A percentile compares a stretch with the other conserved stretches of the same genome.
Evolutionary conservation across 1,140 invertebrate species (phyloP).

Genomic region (Neotoxoptera formosana): DNA sequence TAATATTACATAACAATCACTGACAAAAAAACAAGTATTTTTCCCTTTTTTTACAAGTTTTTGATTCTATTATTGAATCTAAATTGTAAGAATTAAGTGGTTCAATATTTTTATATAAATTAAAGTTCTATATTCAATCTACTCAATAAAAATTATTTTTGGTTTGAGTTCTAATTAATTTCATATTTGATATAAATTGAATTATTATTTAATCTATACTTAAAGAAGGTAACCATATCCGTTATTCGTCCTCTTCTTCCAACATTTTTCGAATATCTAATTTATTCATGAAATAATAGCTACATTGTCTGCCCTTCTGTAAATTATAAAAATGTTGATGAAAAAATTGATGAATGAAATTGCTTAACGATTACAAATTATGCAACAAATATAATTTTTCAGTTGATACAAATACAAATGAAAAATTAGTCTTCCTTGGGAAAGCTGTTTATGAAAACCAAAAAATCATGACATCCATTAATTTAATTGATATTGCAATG

Average conservation of each 20-base stretch:
- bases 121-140: neutral
- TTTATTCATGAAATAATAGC: conserved; percentile 93
- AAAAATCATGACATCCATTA: neutral
- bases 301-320: conserved; percentile 82
- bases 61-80: neutral
- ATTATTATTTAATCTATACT: neutral
- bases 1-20: neutral
- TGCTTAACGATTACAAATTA: neutral
- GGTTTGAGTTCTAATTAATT: neutral
- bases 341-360: neutral
- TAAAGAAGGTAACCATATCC: conserved; percentile 48
- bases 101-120: neutral
- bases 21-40: neutral
- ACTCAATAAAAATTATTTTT: neutral
- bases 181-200: neutral
- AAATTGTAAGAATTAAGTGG: neutral
- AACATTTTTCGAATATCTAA: conserved; percentile 83
- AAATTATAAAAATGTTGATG: conserved; percentile 60
- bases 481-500: neutral
- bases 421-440: neutral
- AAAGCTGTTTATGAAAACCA: neutral
- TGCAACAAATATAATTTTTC: neutral
- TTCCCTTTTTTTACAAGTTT: neutral
- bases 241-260: conserved; percentile 75
- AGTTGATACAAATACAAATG: neutral